Base-by-base conservation (phyloP, 2,888 invertebrate species). In the Catocala sponsa region DNA sequence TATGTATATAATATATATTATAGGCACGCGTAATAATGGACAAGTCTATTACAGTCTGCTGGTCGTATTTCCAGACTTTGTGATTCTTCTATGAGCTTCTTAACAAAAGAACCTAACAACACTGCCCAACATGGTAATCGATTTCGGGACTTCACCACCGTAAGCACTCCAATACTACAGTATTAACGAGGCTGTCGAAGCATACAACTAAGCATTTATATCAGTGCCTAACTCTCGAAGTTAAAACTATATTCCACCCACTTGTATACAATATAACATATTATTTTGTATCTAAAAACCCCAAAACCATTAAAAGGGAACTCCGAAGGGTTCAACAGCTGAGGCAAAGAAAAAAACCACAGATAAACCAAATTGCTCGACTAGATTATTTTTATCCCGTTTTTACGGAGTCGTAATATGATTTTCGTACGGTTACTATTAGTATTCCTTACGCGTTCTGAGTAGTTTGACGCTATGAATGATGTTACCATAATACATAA, bases 231-330 rank as follows among this genome's bases (percentile, higher is more conserved):
- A 25, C 25, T 25, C 25, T 2, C 2, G 2, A 25, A 25, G 4
- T 2, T 25, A 25, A 25, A 25, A 25, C 25, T 25, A 2, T 25
- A 25, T 25, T 25, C 25, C 25, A 4, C 4, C 6, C 69, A 55
- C 66, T 66, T 72, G 72, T 63, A 57, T 63, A 61, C 52, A 74
- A 59, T 65, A 62, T 70, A 79, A 72, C 71, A 76, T 70, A 65
- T 75, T 70, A 65, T 75, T 73, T 74, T 63, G 65, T 70, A 74
- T 69, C 64, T 70, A 68, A 68, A 15, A 74, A 65, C 70, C 78
- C 75, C 72, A 72, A 81, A 83, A 72, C 75, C 80, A 78, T 82
- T 79, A 82, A 75, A 80, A 77, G 35, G 74, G 65, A 78, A 80
- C 73, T 79, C 72, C 71, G 62, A 77, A 72, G 78, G 80, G 78